A percentile compares a stretch with the other conserved stretches of the same genome.
These are phyloP conservation scores for Nematopogon swammerdamellus DNA, from an alignment of 2,888 invertebrate species.

Conservation along the genomic window DNA sequence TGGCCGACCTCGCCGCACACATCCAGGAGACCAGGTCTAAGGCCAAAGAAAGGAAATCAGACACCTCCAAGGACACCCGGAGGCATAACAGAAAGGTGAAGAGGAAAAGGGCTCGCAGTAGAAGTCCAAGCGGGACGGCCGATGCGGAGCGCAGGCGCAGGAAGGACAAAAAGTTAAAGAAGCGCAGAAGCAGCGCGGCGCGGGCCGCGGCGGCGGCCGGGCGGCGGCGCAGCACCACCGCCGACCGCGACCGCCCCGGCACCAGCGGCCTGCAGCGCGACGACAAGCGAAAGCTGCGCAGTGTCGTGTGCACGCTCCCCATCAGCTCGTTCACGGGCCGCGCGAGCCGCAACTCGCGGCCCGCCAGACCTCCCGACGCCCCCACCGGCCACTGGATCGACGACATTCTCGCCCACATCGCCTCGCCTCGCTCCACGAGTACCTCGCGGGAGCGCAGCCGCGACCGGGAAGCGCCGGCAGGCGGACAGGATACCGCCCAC, in stretches of 20 bases:
- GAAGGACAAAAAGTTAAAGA: conserved; percentile 7
- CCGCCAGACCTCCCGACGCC: too few species aligned
- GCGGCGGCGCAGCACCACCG: background rate
- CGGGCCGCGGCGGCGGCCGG: conserved; percentile 34
- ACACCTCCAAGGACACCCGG: conserved; percentile 6
- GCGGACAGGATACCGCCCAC: too few species aligned
- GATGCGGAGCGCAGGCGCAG: conserved; percentile 15
- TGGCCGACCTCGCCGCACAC: background rate
- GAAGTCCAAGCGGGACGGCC: conserved; percentile 6
- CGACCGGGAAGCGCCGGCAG: too few species aligned
- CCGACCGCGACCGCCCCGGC: conserved; percentile 11
- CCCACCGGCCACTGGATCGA: too few species aligned
- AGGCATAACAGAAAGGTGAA: conserved; percentile 17
- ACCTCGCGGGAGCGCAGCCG: too few species aligned
- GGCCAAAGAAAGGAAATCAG: conserved; percentile 14
- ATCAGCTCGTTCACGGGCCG: background rate
- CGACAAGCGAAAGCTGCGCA: conserved; percentile 27
- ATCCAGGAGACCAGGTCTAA: conserved; percentile 17
- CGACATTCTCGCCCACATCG: too few species aligned
- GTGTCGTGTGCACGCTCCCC: conserved; percentile 30
- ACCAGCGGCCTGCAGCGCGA: conserved; percentile 11
- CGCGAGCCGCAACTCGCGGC: background rate
- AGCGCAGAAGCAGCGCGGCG: conserved; percentile 27
- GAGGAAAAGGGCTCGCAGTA: conserved; percentile 11
- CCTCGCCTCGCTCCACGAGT: too few species aligned